A percentile compares a stretch with the other conserved stretches of the same genome.
Conservation (phyloP, 2,888 invertebrate species). For the Melanophora roralis region DNA sequence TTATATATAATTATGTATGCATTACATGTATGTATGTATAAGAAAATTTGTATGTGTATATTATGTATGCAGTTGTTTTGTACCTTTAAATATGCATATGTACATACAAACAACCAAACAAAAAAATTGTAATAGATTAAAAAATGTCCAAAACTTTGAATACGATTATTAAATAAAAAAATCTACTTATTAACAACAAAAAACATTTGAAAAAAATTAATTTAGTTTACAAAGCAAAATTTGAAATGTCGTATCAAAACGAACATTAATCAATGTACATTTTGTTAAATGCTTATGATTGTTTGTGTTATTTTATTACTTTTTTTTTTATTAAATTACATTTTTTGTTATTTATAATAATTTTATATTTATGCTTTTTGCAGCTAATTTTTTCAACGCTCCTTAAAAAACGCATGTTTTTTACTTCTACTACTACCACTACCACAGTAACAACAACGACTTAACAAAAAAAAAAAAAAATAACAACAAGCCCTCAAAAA, state of each 20-base stretch:
- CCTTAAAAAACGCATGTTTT: constrained; percentile 89
- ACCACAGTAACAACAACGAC: constrained; percentile 50
- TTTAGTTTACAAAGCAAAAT: constrained; percentile 11
- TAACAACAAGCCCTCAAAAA: constrained; percentile 59
- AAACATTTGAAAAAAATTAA: no score
- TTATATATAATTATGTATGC: background rate
- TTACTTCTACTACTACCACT: constrained; percentile 42
- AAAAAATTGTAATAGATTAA: constrained; percentile 58
- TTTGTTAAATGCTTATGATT: constrained; percentile 57
- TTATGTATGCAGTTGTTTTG: constrained; percentile 1
- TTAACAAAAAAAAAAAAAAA: constrained; percentile 52
- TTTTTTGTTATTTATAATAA: constrained; percentile 64
- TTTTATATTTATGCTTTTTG: constrained; percentile 63
- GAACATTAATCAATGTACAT: constrained; percentile 28
- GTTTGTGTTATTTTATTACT: constrained; percentile 64
- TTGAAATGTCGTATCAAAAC: constrained; percentile 52
- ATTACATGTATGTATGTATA: background rate
- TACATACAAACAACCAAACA: background rate
- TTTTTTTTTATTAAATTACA: constrained; percentile 79
- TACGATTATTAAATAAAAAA: constrained; percentile 68
- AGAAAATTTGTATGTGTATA: background rate
- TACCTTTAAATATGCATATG: no score
- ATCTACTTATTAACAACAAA: constrained; percentile 62
- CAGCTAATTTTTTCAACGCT: constrained; percentile 56
- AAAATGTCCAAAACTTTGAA: constrained; percentile 78